Conservation (phyloP, 2,888 invertebrate genomes). For the Cantharis rufa region DNA sequence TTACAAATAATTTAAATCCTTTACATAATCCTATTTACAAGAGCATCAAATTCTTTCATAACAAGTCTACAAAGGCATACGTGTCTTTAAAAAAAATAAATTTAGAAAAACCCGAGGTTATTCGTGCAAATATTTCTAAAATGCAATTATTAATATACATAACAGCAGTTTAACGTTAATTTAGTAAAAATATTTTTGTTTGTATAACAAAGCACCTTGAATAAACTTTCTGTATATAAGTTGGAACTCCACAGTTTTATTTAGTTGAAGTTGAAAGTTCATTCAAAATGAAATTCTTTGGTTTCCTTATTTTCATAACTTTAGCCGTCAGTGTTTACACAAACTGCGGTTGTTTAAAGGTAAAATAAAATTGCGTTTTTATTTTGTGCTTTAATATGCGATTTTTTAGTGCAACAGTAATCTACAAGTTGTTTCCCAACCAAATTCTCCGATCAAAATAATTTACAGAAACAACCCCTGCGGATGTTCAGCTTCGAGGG, state of each 20-base stretch:
- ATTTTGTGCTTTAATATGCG: neutral
- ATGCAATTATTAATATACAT: neutral
- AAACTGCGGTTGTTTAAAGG: conserved; percentile 51
- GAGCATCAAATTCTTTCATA: neutral
- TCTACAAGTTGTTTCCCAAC: conserved; percentile 43
- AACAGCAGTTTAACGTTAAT: neutral
- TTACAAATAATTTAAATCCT: neutral
- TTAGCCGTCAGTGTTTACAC: conserved; percentile 37
- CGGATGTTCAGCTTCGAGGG: conserved; percentile 33
- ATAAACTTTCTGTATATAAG: neutral
- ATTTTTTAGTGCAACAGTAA: conserved; percentile 49
- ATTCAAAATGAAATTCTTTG: conserved; percentile 35
- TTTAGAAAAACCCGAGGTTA: neutral
- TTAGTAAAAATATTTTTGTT: neutral
- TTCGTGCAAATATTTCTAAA: neutral
- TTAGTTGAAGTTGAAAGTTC: neutral
- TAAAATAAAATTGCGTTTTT: conserved; percentile 37
- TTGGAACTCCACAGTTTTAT: neutral
- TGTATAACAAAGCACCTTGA: neutral
- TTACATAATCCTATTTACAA: neutral
- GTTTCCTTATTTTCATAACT: conserved; percentile 31
- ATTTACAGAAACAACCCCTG: conserved; percentile 43
- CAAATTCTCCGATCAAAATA: conserved; percentile 42
- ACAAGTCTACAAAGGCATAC: neutral
- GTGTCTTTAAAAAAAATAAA: neutral